phyloP scores from a whole-genome alignment of 2,113 vertebrate genomes.

The Oncorhynchus kisutch region DNA sequence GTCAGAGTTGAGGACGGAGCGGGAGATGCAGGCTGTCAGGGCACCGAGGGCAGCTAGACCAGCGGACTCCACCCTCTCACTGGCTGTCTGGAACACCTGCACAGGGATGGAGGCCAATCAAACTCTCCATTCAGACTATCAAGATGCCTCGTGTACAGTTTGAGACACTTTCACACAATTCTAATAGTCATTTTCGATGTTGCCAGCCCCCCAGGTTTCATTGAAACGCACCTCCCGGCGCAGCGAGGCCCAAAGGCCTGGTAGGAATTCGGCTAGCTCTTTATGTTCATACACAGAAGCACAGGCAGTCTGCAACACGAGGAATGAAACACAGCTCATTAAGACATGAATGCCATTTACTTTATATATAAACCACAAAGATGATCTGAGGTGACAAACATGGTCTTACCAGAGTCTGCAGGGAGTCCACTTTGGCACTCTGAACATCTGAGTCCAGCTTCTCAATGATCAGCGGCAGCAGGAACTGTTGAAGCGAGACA shows the following conservation, averaged over 20 bases:
- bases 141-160: not conserved
- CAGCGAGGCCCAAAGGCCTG: conserved; percentile 90
- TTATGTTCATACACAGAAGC: conserved; percentile 83
- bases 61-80: conserved; percentile 86
- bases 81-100: conserved; percentile 96
- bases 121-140: not conserved
- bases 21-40: conserved; percentile 86
- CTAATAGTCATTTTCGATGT: too few species aligned
- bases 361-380: not conserved
- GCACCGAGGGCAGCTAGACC: conserved; percentile 83
- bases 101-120: conserved; percentile 2
- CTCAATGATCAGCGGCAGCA: conserved; percentile 92
- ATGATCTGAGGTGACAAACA: not conserved
- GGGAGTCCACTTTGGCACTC: conserved; percentile 90
- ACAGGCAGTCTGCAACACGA: conserved; percentile 77
- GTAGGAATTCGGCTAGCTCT: conserved; percentile 89
- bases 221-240: conserved; percentile 84
- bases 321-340: not conserved
- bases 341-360: not conserved
- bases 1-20: conserved; percentile 84
- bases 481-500: conserved; percentile 73
- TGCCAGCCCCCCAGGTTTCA: not conserved
- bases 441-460: conserved; percentile 93
- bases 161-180: not conserved
- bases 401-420: conserved; percentile 89